Evolutionary conservation across 64 coral and sea anemone genomes (phyloP).

Genomic region (Anthopleura sola): DNA sequence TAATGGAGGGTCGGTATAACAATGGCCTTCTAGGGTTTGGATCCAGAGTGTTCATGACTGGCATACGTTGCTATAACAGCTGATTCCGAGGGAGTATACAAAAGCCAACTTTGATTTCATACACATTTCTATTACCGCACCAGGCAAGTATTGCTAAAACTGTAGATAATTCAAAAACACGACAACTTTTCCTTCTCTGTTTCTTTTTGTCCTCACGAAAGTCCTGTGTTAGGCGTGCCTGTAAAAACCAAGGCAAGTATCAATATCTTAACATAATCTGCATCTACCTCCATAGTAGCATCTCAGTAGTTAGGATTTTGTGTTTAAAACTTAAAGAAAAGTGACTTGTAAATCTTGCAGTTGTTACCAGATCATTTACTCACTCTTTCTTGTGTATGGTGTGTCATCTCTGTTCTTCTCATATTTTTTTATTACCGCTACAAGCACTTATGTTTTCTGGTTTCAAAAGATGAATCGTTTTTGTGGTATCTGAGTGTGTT

Average conservation of each 20-base stretch:
- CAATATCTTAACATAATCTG: not conserved
- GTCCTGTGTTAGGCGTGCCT: slow-evolving; percentile 20
- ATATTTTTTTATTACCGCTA: too few relatives aligned
- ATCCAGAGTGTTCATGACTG: slow-evolving; percentile 43
- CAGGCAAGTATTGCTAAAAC: slow-evolving; percentile 19
- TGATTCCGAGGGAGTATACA: slow-evolving; percentile 33
- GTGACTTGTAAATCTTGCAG: not conserved
- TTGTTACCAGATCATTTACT: not conserved
- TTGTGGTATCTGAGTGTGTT: too few relatives aligned
- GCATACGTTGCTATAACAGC: slow-evolving; percentile 21
- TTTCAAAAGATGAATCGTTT: too few relatives aligned
- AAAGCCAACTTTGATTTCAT: slow-evolving; percentile 15
- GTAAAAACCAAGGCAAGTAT: slow-evolving; percentile 8
- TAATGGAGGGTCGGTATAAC: slow-evolving; percentile 15
- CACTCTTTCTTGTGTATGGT: not conserved
- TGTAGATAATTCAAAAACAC: not conserved
- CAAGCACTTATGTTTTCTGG: too few relatives aligned
- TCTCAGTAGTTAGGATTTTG: not conserved
- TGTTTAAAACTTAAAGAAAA: not conserved
- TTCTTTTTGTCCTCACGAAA: slow-evolving; percentile 10
- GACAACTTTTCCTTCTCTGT: not conserved
- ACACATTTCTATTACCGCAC: not conserved
- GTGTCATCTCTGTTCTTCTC: not conserved
- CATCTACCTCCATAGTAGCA: not conserved
- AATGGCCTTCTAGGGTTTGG: slow-evolving; percentile 30